Percentiles rank a stretch among this genome's conserved stretches.
Evolutionary conservation across 2,113 vertebrate species (phyloP).

Genomic region (Oreotragus oreotragus): DNA sequence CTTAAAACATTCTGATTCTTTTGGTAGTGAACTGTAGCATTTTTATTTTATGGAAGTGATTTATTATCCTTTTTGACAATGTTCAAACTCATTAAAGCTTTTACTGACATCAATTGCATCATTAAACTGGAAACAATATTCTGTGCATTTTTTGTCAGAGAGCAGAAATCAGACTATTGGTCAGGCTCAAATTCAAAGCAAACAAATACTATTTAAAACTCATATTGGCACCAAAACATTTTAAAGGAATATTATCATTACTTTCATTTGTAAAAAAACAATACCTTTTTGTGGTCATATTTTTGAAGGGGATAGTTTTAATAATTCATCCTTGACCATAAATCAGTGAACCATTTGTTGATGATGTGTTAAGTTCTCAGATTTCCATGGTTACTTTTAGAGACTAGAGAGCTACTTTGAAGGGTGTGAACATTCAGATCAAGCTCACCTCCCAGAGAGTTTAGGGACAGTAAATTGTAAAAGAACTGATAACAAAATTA

Average conservation of each 20-base stretch:
- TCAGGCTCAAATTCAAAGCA: not conserved
- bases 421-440: not conserved
- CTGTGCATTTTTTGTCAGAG: not conserved
- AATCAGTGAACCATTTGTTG: not conserved
- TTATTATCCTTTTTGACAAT: not conserved
- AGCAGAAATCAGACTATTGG: not conserved
- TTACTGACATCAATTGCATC: not conserved
- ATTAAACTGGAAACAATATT: not conserved
- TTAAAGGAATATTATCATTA: not conserved
- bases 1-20: not conserved
- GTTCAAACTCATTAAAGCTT: not conserved
- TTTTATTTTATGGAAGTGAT: not conserved
- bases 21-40: not conserved
- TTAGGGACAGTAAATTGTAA: not conserved
- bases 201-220: conserved; percentile 4
- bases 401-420: not conserved
- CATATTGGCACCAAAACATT: not conserved
- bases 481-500: not conserved
- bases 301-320: not conserved
- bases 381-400: not conserved
- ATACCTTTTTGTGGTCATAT: not conserved
- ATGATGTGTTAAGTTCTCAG: not conserved
- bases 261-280: not conserved
- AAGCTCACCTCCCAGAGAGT: not conserved
- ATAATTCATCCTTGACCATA: not conserved